Conservation (phyloP, 2,888 invertebrate species). For the Pandemis cinnamomeana region DNA sequence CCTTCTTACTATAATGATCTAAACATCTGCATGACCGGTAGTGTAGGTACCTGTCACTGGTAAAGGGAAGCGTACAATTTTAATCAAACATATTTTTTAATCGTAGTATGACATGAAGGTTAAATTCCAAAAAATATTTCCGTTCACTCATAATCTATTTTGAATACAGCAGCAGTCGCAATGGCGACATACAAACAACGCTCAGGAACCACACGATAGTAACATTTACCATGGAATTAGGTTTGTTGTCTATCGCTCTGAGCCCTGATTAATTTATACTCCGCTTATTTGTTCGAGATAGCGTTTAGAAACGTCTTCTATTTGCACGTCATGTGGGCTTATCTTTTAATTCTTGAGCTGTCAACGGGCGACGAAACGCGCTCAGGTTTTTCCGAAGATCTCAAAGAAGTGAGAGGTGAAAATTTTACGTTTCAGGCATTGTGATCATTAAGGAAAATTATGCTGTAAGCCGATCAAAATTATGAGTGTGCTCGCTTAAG, state of each 20-base stretch:
- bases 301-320: slow-evolving; percentile 72
- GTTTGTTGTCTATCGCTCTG: slow-evolving; percentile 73
- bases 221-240: slow-evolving; percentile 78
- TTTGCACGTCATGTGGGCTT: slow-evolving; percentile 77
- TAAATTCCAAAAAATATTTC: slow-evolving; percentile 16
- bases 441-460: no score
- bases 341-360: slow-evolving; percentile 83
- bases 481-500: slow-evolving; percentile 12
- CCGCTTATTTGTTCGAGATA: slow-evolving; percentile 78
- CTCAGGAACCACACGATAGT: slow-evolving; percentile 68
- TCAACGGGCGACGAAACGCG: slow-evolving; percentile 61
- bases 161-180: slow-evolving; percentile 68
- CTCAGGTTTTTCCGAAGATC: slow-evolving; percentile 59
- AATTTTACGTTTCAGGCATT: neutral
- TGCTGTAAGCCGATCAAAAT: slow-evolving; percentile 19
- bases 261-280: slow-evolving; percentile 80
- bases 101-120: slow-evolving; percentile 6
- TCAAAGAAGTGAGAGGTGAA: slow-evolving; percentile 11
- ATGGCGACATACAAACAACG: slow-evolving; percentile 66
- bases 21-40: no score
- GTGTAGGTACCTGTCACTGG: no score
- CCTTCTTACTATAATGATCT: no score
- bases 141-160: slow-evolving; percentile 27
- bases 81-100: neutral
- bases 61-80: neutral